Conservation (phyloP, 2,888 invertebrate genomes). For the Drosophila mettleri region DNA sequence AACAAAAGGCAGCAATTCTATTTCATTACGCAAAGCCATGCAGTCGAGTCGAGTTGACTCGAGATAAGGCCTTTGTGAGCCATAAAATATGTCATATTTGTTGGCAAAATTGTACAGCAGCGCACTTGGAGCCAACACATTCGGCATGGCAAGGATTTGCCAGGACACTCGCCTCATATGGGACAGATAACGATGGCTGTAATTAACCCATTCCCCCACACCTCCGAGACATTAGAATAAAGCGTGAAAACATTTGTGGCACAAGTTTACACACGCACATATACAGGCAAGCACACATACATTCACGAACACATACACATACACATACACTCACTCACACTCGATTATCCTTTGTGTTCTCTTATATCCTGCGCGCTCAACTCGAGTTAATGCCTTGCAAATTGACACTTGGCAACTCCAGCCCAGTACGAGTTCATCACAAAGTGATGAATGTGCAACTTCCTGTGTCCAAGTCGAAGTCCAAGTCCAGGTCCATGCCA, state of each 20-base stretch:
- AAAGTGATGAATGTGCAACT: constrained; percentile 80
- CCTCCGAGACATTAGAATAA: constrained; percentile 11
- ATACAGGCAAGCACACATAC: constrained; percentile 8
- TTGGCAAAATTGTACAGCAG: constrained; percentile 65
- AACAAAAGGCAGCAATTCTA: constrained; percentile 79
- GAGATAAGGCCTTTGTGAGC: constrained; percentile 69
- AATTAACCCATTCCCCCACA: constrained; percentile 52
- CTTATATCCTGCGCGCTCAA: constrained; percentile 20
- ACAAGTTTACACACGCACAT: constrained; percentile 24
- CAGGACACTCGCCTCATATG: constrained; percentile 45
- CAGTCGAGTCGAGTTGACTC: neutral
- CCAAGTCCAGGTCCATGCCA: too few species aligned
- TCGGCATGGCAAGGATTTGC: constrained; percentile 55
- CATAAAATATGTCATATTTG: constrained; percentile 82
- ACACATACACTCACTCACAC: too few species aligned
- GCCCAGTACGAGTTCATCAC: constrained; percentile 58
- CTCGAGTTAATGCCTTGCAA: constrained; percentile 72
- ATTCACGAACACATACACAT: neutral
- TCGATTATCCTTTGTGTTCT: constrained; percentile 26
- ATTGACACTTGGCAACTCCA: constrained; percentile 67
- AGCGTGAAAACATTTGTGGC: constrained; percentile 65
- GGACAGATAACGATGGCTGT: constrained; percentile 56
- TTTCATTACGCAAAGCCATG: constrained; percentile 58
- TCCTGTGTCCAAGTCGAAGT: constrained; percentile 50
- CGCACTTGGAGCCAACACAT: constrained; percentile 77